Evolutionary conservation across 2,797 vertebrate genomes (phyloP).

Genomic region (Coilia nasus): DNA sequence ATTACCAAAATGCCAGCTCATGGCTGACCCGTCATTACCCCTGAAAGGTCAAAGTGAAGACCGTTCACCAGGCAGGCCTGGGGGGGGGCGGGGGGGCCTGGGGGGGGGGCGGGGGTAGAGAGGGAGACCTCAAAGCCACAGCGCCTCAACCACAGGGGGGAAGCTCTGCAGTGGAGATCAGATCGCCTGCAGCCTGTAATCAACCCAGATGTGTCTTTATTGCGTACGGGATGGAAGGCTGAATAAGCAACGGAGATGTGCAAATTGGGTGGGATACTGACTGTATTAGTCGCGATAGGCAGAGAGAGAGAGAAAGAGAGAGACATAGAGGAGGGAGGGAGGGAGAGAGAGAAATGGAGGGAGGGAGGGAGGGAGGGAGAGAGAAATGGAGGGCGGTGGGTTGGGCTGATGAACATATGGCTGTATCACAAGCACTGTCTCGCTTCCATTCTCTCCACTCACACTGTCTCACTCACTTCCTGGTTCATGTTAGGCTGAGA

Average conservation of each 20-base stretch:
- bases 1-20: slow-evolving; percentile 80
- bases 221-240: background rate
- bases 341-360: too few relatives aligned
- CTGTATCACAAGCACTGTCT: background rate
- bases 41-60: slow-evolving; percentile 64
- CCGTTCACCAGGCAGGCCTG: background rate
- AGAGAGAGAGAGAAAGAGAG: too few relatives aligned
- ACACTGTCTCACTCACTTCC: background rate
- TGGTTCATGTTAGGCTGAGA: too few relatives aligned
- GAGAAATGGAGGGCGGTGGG: too few relatives aligned
- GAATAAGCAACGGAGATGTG: background rate
- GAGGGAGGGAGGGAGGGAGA: background rate
- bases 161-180: background rate
- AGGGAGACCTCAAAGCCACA: background rate
- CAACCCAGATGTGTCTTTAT: background rate
- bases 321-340: too few relatives aligned
- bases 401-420: too few relatives aligned
- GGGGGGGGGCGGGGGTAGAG: background rate
- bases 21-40: slow-evolving; percentile 62
- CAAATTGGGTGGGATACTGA: background rate
- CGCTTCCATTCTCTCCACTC: background rate
- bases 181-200: background rate
- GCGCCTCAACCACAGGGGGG: background rate
- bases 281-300: background rate
- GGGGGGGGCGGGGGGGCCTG: background rate